phyloP scores from a whole-genome alignment of 2,888 invertebrate genomes.

The Xanthia togata region DNA sequence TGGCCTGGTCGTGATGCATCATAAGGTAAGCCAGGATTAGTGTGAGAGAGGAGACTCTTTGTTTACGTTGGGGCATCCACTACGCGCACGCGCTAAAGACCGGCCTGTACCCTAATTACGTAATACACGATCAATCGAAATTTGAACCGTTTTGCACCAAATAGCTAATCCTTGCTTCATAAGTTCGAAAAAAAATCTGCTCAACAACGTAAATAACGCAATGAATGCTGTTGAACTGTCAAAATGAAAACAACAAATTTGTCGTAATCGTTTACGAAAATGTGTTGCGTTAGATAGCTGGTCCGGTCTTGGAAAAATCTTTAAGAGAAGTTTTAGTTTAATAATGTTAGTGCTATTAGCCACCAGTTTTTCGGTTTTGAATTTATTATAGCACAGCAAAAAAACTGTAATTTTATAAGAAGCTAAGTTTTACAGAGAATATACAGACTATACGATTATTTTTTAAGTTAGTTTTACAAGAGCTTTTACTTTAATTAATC shows the following conservation, averaged over 20 bases:
- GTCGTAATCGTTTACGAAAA: no score
- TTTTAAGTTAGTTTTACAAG: conserved; percentile 28
- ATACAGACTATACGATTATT: background rate
- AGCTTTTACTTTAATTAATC: conserved; percentile 37
- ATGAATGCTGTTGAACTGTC: no score
- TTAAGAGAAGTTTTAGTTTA: background rate
- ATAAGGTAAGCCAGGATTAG: conserved; percentile 92
- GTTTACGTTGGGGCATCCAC: background rate
- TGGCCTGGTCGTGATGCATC: conserved; percentile 98
- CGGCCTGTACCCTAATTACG: no score
- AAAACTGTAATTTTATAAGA: background rate
- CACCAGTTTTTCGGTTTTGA: background rate
- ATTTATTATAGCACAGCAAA: background rate
- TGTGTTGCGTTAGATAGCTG: no score
- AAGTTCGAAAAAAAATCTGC: no score
- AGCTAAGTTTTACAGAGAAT: conserved; percentile 2
- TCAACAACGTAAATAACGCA: no score
- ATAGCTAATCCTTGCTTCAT: no score
- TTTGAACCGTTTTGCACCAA: no score
- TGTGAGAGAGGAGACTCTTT: background rate
- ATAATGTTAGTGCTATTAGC: background rate
- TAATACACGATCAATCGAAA: no score
- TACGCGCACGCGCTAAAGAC: background rate
- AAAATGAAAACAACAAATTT: no score
- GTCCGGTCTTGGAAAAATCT: background rate